Base-by-base conservation (phyloP, 2,797 vertebrate genomes). In the Peromyscus aztecus region DNA sequence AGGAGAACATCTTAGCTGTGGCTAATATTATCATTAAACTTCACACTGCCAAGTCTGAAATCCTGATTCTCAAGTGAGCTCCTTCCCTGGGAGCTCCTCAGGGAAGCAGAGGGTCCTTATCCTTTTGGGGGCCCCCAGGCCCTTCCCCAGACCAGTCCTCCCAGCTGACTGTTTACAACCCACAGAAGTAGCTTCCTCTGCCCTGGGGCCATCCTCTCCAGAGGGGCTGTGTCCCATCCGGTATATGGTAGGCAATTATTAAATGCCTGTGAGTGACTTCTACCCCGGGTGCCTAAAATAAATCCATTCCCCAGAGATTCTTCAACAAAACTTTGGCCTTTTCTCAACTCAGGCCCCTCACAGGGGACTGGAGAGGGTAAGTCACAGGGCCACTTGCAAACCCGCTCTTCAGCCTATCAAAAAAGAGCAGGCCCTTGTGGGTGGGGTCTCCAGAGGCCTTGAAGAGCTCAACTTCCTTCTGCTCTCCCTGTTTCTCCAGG, bases 21-120 rank as follows among this genome's bases (percentile, higher is more conserved):
- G 57, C 83, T 92, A 75, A 78, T 93, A 59, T 93, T 57, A 89
- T 75, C 55, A 89, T 52, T 90, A 69, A 86, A 75, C 67, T 69
- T 92, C 77, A 90, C 19, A 69, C 10, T 69, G 65, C 31, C 81
- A 90, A 78, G 40, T 90, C 59, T 17, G 91, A 96, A 94, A 67
- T 49, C 37, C 61, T 46, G 37, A 24, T 63, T 94, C 91, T 49
- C 69, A 65, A 63, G 43, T 43, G 29, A 17, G 69, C 75, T 83
- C 81, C 40, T n/a, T n/a, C n/a, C n/a, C 2, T 59, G 3, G 78
- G 37, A 37, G 29, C n/a, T 78, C 73, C 37, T 21, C 29, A 46
- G 17, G 71, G 84, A 65, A 81, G 67, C 43, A 65, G n/a, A 23
- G 73, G 23, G 71, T 23, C 16, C 34, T 16, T 9, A 7, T n/a